Evolutionary conservation across 1,140 invertebrate genomes (phyloP).

Genomic region (Sesamia nonagrioides): DNA sequence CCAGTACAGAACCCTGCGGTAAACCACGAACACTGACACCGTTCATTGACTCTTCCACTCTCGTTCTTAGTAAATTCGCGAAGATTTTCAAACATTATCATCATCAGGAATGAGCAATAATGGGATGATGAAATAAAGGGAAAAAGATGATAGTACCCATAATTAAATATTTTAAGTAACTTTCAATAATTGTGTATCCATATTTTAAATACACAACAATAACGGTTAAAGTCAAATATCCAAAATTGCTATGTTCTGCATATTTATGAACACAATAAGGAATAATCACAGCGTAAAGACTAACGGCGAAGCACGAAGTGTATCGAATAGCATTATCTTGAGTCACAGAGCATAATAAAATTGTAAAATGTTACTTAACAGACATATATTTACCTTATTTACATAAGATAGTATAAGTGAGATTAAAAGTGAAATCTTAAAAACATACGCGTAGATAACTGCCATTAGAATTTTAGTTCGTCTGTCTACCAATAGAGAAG

Average conservation of each 20-base stretch:
- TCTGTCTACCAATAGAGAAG: conserved; percentile 20
- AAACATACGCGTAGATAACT: conserved; percentile 8
- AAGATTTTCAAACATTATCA: conserved; percentile 7
- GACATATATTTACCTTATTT: not conserved
- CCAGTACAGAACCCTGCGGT: conserved; percentile 50
- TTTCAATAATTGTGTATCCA: conserved; percentile 8
- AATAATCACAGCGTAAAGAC: conserved; percentile 23
- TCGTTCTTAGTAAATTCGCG: conserved; percentile 41
- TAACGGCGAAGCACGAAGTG: conserved; percentile 21
- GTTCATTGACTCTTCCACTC: conserved; percentile 57
- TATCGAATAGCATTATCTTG: conserved; percentile 35
- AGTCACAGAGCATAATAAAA: conserved; percentile 17
- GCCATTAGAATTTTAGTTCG: conserved; percentile 12
- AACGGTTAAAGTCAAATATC: not conserved
- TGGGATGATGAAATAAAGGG: not conserved
- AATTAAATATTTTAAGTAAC: not conserved
- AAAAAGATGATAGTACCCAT: not conserved
- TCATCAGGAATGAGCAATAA: not conserved
- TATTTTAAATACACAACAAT: not conserved
- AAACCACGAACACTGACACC: conserved; percentile 53
- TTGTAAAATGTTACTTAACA: conserved; percentile 11
- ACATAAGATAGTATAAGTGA: not conserved
- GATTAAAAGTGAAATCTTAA: conserved; percentile 31
- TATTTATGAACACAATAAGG: conserved; percentile 10
- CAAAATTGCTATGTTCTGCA: not conserved